Percentiles rank a stretch among this genome's conserved stretches.
Conservation (phyloP, 2,888 invertebrate genomes). For the Labia minor region DNA sequence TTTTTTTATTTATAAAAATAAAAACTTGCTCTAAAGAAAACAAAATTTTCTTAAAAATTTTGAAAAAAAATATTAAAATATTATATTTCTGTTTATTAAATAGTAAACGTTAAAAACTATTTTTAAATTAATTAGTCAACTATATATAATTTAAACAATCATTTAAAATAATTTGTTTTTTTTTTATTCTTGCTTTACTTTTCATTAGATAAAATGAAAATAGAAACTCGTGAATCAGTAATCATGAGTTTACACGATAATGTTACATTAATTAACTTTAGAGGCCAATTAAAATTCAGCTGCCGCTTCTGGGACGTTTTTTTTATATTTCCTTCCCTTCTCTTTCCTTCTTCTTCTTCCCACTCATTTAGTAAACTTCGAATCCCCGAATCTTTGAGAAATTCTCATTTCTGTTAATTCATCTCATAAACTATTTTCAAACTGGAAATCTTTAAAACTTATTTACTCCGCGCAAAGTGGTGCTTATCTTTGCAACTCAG, state of each 20-base stretch:
- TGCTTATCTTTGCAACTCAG: constrained; percentile 7
- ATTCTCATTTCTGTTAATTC: constrained; percentile 3
- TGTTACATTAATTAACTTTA: not conserved
- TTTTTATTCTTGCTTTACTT: too few relatives aligned
- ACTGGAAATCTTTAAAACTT: constrained; percentile 8
- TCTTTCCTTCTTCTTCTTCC: not conserved
- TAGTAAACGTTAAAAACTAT: too few relatives aligned
- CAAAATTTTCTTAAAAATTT: too few relatives aligned
- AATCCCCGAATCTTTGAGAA: not conserved
- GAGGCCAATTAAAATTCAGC: not conserved
- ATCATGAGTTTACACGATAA: constrained; percentile 8
- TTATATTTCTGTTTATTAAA: too few relatives aligned
- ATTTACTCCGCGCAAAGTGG: not conserved
- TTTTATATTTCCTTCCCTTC: not conserved
- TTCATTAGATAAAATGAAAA: not conserved
- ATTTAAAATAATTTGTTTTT: too few relatives aligned
- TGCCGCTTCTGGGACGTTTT: not conserved
- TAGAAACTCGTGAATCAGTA: not conserved
- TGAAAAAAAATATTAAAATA: too few relatives aligned
- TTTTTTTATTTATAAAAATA: too few relatives aligned
- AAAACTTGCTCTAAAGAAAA: too few relatives aligned
- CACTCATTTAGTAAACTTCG: not conserved
- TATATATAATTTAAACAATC: too few relatives aligned
- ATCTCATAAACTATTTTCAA: constrained; percentile 13
- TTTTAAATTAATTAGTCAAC: too few relatives aligned